Percentiles rank a stretch among this genome's conserved stretches.
These are phyloP conservation scores for Dicerorhinus sumatrensis DNA, from an alignment of 2,113 vertebrate species.

Conservation along the genomic window DNA sequence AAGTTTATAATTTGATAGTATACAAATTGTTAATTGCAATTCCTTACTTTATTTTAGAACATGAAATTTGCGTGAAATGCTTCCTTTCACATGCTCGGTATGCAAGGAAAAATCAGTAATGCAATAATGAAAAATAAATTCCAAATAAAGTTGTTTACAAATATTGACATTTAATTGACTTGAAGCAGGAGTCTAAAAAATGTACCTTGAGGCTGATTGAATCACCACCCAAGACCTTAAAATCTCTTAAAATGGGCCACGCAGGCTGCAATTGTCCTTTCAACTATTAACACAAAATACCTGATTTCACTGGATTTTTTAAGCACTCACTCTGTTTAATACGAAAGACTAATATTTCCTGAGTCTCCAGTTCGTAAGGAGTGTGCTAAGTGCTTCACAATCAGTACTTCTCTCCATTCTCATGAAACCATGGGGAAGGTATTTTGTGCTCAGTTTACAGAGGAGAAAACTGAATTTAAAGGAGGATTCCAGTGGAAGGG, in stretches of 20 bases:
- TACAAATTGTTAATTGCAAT: neutral
- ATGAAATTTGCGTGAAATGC: conserved; percentile 32
- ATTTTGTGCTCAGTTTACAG: neutral
- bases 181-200: conserved; percentile 18
- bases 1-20: conserved; percentile 48
- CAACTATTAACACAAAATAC: neutral
- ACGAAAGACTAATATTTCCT: neutral
- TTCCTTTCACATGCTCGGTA: neutral
- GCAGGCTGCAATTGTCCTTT: neutral
- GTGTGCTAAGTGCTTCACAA: neutral
- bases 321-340: neutral
- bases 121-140: conserved; percentile 43
- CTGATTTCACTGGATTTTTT: neutral
- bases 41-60: conserved; percentile 29
- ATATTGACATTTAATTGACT: conserved; percentile 5
- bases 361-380: neutral
- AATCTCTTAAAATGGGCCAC: neutral
- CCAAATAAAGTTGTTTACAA: conserved; percentile 44
- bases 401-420: neutral
- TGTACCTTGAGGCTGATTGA: neutral
- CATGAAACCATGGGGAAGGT: neutral
- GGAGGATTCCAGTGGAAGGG: neutral
- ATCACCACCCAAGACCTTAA: neutral
- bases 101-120: conserved; percentile 43
- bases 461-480: conserved; percentile 29